phyloP scores from a whole-genome alignment of 2,888 invertebrate species.

The Argyresthia albistria region DNA sequence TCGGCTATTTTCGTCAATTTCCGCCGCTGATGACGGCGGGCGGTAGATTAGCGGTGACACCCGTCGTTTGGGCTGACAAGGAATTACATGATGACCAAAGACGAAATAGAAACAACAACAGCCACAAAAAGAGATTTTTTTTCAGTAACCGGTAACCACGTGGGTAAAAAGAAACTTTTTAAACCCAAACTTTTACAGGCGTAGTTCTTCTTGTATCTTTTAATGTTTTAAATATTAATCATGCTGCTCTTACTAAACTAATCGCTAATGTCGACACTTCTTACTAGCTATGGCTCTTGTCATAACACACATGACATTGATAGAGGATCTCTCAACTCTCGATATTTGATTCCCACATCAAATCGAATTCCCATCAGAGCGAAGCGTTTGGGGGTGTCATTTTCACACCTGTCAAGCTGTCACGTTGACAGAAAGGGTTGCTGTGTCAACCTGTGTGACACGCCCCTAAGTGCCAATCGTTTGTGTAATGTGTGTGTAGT shows the following conservation, averaged over 20 bases:
- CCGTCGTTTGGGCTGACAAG: neutral
- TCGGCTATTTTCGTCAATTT: constrained; percentile 43
- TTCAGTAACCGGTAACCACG: no score
- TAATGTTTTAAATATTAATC: no score
- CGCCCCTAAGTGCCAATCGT: constrained; percentile 2
- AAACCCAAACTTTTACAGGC: no score
- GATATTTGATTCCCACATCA: neutral
- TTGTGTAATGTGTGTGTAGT: neutral
- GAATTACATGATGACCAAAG: neutral
- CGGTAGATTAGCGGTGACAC: constrained; percentile 13
- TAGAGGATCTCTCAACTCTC: no score
- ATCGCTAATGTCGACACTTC: no score
- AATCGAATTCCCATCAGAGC: neutral
- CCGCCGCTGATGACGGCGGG: constrained; percentile 22
- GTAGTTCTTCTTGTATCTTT: no score
- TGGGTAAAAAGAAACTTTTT: no score
- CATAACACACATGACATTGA: no score
- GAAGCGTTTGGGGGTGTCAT: constrained; percentile 1
- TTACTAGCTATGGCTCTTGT: no score
- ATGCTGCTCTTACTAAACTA: no score
- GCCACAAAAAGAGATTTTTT: no score
- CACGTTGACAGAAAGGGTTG: constrained; percentile 33
- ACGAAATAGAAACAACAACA: neutral
- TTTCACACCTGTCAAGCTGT: constrained; percentile 21
- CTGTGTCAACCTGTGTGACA: neutral